Evolutionary conservation across 1,140 invertebrate species (phyloP), one percentile per base, ranked within the genome.

Genomic region (Potamilus streckersoni): DNA sequence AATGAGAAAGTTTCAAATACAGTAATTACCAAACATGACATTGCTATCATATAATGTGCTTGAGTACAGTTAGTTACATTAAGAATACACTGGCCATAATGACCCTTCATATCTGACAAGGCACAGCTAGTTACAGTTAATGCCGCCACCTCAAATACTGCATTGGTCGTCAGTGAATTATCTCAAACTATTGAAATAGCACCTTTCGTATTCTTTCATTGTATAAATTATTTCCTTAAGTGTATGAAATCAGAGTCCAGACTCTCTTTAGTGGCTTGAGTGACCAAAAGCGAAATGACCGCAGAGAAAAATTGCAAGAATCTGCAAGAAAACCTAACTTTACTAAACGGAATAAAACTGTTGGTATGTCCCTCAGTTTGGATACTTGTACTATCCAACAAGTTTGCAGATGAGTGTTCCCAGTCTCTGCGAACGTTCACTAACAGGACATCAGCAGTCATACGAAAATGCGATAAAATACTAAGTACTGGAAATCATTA

Each of bases 181-280:
- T 67, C 56, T 19, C 71, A 73, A 23, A 66, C 66, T 56, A 73
- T 20, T 14, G 75, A 71, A 12, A 57, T 77, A 6, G 66, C 55
- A 4, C 68, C 69, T 15, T 27, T 76, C 1, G 55, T 57, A 27
- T 73, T 69, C 23, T 23, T 65, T 27, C 5, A 63, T 1, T 74
- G 57, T 31, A 76, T 79, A 58, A 79, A 72, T 56, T 67, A 76
- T 70, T 67, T 71, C 12, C 23, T 15, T 12, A 59, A 76, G 2
- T 11, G 23, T 23, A 67, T 68, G 4, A 55, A 17, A 19, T 76
- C 74, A 11, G 23, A 62, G 14, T 56, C 70, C 6, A 58, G 78
- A n/a, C 74, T 79, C 3, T 61, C 70, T 69, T 70, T 71, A 16
- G 69, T 76, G 38, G 71, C 73, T 71, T 73, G 59, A n/a, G n/a